These are phyloP conservation scores for Holcopasites calliopsidis DNA, from an alignment of 1,140 invertebrate genomes.

Conservation along the genomic window DNA sequence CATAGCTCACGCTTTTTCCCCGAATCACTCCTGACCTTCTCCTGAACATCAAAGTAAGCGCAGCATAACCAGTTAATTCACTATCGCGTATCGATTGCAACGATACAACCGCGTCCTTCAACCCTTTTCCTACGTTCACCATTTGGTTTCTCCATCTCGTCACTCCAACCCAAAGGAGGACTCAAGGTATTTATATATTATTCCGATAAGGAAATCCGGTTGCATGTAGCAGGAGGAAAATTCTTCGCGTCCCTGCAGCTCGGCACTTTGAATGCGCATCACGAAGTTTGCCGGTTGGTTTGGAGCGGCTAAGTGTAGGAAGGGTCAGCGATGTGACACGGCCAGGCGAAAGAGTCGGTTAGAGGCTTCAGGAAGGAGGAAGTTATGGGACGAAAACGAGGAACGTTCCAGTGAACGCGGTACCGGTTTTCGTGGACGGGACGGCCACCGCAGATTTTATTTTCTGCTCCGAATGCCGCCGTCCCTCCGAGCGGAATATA, in stretches of 20 bases:
- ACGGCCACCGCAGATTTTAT: slow-evolving; percentile 51
- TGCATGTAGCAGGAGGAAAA: neutral
- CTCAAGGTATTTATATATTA: slow-evolving; percentile 3
- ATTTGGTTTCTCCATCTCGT: neutral
- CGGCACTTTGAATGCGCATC: slow-evolving; percentile 42
- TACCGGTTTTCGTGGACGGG: slow-evolving; percentile 19
- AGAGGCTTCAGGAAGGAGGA: slow-evolving; percentile 44
- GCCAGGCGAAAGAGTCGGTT: slow-evolving; percentile 20
- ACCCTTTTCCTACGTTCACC: slow-evolving; percentile 28
- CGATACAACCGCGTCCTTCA: slow-evolving; percentile 25
- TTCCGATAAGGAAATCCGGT: slow-evolving; percentile 19
- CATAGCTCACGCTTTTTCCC: too few species aligned
- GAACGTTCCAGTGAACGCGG: slow-evolving; percentile 32
- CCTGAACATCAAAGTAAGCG: too few species aligned
- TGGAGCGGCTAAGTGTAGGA: slow-evolving; percentile 22
- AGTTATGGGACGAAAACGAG: slow-evolving; percentile 35
- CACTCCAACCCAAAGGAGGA: neutral
- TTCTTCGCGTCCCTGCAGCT: neutral
- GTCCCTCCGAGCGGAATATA: slow-evolving; percentile 47
- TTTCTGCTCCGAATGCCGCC: slow-evolving; percentile 47
- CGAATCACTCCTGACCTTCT: too few species aligned
- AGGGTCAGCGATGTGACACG: slow-evolving; percentile 40
- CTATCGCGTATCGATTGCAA: slow-evolving; percentile 16
- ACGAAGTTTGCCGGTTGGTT: slow-evolving; percentile 45
- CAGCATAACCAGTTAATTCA: slow-evolving; percentile 35